Evolutionary conservation across 1,140 invertebrate species (phyloP).

Genomic region (Eumeta japonica): DNA sequence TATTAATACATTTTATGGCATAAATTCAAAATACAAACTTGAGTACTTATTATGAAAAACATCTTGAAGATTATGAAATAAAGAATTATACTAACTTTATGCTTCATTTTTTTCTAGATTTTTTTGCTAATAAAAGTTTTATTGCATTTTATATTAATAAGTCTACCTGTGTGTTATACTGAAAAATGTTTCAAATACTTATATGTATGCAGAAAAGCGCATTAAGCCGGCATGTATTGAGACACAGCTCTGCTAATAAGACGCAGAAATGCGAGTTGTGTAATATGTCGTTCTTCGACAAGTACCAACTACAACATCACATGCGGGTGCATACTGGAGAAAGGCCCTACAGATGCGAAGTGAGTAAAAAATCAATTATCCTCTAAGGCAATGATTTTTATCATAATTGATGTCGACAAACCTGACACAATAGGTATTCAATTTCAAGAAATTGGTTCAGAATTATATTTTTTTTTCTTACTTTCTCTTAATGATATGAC

Average conservation of each 20-base stretch:
- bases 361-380: slow-evolving; percentile 11
- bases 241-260: slow-evolving; percentile 24
- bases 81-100: neutral
- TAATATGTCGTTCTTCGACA: slow-evolving; percentile 25
- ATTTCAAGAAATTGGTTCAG: no score
- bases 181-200: neutral
- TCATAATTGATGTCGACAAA: no score
- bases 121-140: neutral
- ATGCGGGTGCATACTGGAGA: slow-evolving; percentile 33
- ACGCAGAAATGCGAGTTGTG: slow-evolving; percentile 26
- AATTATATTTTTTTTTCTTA: no score
- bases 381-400: no score
- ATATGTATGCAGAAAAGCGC: slow-evolving; percentile 18
- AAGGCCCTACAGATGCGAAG: slow-evolving; percentile 34
- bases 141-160: neutral
- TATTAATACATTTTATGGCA: no score
- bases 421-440: no score
- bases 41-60: neutral
- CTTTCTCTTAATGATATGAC: no score
- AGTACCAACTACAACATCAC: slow-evolving; percentile 21
- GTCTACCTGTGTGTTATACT: neutral
- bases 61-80: neutral
- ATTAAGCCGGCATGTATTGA: slow-evolving; percentile 19
- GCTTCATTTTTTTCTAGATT: neutral
- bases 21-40: no score